Conservation (phyloP, 2,888 invertebrate genomes). For the Drosophila maculinotata region DNA sequence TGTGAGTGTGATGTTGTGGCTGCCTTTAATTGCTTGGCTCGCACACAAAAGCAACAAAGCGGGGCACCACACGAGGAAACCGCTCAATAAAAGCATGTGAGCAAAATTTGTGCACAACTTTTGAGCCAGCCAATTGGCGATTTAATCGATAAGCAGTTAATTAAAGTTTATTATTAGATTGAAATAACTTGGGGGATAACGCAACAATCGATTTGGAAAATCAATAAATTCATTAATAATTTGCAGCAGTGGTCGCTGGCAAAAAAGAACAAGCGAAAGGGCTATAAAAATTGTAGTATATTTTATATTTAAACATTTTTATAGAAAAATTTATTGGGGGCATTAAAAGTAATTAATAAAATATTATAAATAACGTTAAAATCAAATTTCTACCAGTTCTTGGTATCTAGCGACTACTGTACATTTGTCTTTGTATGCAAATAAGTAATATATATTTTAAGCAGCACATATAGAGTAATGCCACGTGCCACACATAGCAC, state of each 20-base stretch:
- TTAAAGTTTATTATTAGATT: slow-evolving; percentile 32
- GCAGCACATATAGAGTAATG: background rate
- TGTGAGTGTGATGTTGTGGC: slow-evolving; percentile 11
- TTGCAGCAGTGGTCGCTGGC: no score
- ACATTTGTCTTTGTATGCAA: background rate
- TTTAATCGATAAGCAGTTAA: slow-evolving; percentile 50
- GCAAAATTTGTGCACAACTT: slow-evolving; percentile 19
- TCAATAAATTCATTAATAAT: slow-evolving; percentile 10
- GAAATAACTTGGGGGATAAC: background rate
- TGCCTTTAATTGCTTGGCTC: slow-evolving; percentile 36
- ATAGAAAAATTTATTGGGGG: no score
- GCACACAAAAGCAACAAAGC: background rate
- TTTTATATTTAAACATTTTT: no score
- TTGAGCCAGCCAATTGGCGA: slow-evolving; percentile 39
- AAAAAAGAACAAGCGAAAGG: no score
- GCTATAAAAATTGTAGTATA: no score
- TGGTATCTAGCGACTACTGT: no score
- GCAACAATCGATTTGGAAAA: slow-evolving; percentile 28
- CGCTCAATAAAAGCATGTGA: slow-evolving; percentile 16
- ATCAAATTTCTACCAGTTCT: no score
- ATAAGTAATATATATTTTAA: background rate
- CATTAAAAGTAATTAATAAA: no score
- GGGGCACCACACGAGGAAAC: slow-evolving; percentile 15
- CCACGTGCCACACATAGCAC: slow-evolving; percentile 10
- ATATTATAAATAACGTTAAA: no score